Percentiles rank a stretch among this genome's conserved stretches.
Conservation (phyloP, 2,113 vertebrate species). For the Colaptes auratus region DNA sequence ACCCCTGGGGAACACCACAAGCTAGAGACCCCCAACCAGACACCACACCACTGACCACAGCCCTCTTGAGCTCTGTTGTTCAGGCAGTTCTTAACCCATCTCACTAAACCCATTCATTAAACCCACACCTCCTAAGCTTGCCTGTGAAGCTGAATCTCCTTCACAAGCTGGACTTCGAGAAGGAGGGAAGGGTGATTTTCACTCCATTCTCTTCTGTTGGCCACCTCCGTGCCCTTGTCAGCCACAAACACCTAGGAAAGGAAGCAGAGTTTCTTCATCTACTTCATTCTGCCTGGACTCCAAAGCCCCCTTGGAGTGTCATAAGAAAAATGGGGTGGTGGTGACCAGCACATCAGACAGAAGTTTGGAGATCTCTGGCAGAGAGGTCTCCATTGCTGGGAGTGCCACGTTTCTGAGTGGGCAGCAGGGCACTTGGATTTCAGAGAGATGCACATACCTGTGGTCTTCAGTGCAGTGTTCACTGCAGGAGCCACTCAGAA, state of each 20-base stretch:
- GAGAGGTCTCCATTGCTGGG: not conserved
- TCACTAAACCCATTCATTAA: no score
- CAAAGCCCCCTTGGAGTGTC: not conserved
- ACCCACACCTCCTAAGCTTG: no score
- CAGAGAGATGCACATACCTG: not conserved
- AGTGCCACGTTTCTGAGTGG: not conserved
- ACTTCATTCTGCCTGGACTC: not conserved
- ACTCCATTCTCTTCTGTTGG: not conserved
- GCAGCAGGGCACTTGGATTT: not conserved
- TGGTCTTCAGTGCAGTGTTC: not conserved
- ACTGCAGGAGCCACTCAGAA: not conserved
- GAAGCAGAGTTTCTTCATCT: fast-evolving
- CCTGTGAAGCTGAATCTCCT: not conserved
- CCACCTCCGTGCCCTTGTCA: not conserved
- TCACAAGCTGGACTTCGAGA: not conserved
- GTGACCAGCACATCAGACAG: not conserved
- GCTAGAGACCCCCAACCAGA: no score
- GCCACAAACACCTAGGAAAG: fast-evolving
- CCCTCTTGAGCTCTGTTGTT: no score
- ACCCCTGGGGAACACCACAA: no score
- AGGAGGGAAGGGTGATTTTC: not conserved
- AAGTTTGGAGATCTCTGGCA: not conserved
- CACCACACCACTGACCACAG: no score
- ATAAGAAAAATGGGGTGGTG: not conserved
- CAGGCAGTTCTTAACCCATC: no score